Conservation (phyloP, 2,113 vertebrate genomes). For the Cyanoramphus novaezelandiae region DNA sequence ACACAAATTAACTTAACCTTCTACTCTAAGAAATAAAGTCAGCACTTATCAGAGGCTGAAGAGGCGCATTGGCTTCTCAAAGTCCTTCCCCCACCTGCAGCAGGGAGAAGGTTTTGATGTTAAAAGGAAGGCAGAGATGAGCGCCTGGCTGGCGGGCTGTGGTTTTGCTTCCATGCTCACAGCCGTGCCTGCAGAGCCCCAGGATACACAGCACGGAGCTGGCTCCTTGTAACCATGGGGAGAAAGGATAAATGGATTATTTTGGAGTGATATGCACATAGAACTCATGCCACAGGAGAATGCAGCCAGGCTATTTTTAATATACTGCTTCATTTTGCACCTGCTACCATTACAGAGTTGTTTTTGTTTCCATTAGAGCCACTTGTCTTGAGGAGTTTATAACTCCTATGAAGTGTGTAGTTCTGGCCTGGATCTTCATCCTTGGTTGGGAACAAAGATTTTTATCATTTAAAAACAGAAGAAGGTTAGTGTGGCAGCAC, state of each 20-base stretch:
- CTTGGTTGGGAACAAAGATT: background rate
- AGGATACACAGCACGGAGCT: background rate
- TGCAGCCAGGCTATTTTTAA: slow-evolving; percentile 60
- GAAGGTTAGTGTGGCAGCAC: background rate
- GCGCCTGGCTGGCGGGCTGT: background rate
- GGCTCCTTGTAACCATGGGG: background rate
- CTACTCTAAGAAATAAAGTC: background rate
- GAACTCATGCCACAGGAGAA: slow-evolving; percentile 34
- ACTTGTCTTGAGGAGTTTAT: slow-evolving; percentile 52
- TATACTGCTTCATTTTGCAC: slow-evolving; percentile 61
- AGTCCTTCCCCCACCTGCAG: background rate
- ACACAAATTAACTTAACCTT: background rate
- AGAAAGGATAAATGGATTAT: slow-evolving; percentile 59
- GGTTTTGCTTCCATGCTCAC: background rate
- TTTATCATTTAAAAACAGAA: background rate
- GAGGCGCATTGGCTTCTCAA: background rate
- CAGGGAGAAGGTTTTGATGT: background rate
- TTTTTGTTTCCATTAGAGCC: slow-evolving; percentile 46
- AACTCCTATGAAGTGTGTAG: background rate
- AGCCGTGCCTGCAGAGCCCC: background rate
- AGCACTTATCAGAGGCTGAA: background rate
- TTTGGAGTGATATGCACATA: slow-evolving; percentile 1
- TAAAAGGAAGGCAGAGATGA: background rate
- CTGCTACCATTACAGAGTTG: slow-evolving; percentile 61
- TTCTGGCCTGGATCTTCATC: background rate